Evolutionary conservation across 2,797 vertebrate species (phyloP), one percentile per base, ranked within the genome.

Genomic region (Gallirallus australis): DNA sequence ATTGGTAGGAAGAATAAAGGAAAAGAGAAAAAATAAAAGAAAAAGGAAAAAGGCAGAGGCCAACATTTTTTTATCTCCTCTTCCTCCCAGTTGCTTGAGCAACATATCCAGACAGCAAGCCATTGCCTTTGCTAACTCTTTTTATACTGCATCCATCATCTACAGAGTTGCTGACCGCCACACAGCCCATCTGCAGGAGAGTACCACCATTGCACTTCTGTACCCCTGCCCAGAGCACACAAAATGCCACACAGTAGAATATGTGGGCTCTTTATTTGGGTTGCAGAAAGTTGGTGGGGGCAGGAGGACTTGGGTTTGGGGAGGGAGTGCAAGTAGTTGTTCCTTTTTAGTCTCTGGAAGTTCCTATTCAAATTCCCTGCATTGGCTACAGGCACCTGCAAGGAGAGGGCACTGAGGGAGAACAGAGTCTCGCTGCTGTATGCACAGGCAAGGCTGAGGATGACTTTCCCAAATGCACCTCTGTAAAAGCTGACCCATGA

Each of bases 131-230:
- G 24, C 18, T 31, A 63, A 31, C 4, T 11, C 33, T 70, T 63
- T 63, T 53, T 40, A 13, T 66, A 9, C 28, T 60, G 19, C 1
- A 0, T 28, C 33, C 2, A 1, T 35, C 3, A 0, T 13, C 28
- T 39, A 13, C 20, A 70, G 35, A 75, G 59, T 8, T 83, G 56
- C 65, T 39, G 61, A 78, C 33, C 23, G 21, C 8, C 69, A 52
- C 39, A 9, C 8, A n/a, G 17, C 3, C 8, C 7, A 11, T 21
- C 30, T 0, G 0, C 2, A 72, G 7, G 15, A 37, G 2, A 30
- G 15, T 21, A 47, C 14, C 48, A 12, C 24, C 64, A 48, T 72
- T 0, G 0, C 18, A 15, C 24, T 66, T 37, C 25, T 78, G 42
- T n/a, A 48, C 17, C 15, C 30, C 4, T 9, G 33, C 42, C 31